phyloP scores from a whole-genome alignment of 2,888 invertebrate genomes.

The Clostera curtula region DNA sequence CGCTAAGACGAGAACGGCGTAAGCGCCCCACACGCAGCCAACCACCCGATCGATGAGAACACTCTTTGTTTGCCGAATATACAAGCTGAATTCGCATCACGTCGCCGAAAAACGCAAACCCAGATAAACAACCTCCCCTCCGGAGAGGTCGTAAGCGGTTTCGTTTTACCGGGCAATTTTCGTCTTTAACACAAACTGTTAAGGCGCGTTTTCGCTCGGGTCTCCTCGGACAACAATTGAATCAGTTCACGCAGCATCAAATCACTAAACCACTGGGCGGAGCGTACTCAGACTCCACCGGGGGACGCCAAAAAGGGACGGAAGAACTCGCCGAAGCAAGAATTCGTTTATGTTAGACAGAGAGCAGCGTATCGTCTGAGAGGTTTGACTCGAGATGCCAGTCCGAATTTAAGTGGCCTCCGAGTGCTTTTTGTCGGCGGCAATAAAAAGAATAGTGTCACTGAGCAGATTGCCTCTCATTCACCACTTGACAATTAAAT shows the following conservation, averaged over 20 bases:
- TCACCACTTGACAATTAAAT: constrained; percentile 71
- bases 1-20: constrained; percentile 37
- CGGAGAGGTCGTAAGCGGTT: constrained; percentile 63
- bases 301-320: constrained; percentile 61
- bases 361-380: constrained; percentile 49
- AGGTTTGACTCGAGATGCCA: constrained; percentile 53
- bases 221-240: constrained; percentile 64
- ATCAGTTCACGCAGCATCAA: constrained; percentile 76
- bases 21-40: constrained; percentile 44
- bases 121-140: constrained; percentile 70
- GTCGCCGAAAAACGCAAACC: constrained; percentile 72
- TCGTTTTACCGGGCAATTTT: constrained; percentile 68
- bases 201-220: constrained; percentile 60
- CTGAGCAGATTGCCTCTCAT: constrained; percentile 69
- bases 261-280: constrained; percentile 76
- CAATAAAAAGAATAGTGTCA: constrained; percentile 70
- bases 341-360: constrained; percentile 38
- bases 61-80: constrained; percentile 66
- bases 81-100: constrained; percentile 73
- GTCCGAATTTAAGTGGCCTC: constrained; percentile 60
- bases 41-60: constrained; percentile 62
- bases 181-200: constrained; percentile 64
- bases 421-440: constrained; percentile 65
- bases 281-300: constrained; percentile 69
- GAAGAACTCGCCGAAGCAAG: constrained; percentile 34